Evolutionary conservation across 2,113 vertebrate species (phyloP), one percentile per base, ranked within the genome.

Genomic region (Paracanthobrama guichenoti): DNA sequence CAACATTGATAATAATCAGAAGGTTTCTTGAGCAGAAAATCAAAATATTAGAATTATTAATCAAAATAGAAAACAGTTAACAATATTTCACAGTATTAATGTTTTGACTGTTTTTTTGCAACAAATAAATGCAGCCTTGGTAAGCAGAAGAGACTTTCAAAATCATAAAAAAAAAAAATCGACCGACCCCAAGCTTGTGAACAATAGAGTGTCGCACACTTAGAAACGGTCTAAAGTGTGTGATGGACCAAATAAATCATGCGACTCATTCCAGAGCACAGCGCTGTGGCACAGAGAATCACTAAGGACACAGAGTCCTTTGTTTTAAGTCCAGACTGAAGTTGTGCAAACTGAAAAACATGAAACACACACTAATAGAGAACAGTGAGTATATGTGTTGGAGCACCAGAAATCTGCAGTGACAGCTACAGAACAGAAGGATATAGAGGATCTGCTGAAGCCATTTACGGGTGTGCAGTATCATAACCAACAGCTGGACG

Each of bases 401-500:
- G 16, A 20, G 64, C 28, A 11, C 24, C 22, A 44, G 42, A 71
- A 57, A 28, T 50, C 79, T 50, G n/a, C 24, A 11, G 46, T 20
- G 42, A 55, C 53, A 22, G 20, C 20, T 22, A 22, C 18, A 55
- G 53, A 22, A 64, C 6, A 46, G 74, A 50, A 78, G 6, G 39
- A 66, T 62, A 22, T 6, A 64, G 39, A 48, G 48, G 16, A 22
- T 69, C 82, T 55, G 74, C 60, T 78, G 60, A 67, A 84, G 11
- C 24, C 62, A 78, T 84, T 39, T 78, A 77, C 28, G n/a, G 48
- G 28, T 66, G n/a, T 69, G 39, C 13, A 44, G 28, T 77, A 78
- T 55, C 74, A 69, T 66, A 44, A 60, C 44, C n/a, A 82, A 78
- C 48, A 86, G 79, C 73, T 77, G 73, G 60, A 69, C 35, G 8